These are phyloP conservation scores for Campoplex nolae DNA, from an alignment of 2,888 invertebrate genomes.

Conservation along the genomic window DNA sequence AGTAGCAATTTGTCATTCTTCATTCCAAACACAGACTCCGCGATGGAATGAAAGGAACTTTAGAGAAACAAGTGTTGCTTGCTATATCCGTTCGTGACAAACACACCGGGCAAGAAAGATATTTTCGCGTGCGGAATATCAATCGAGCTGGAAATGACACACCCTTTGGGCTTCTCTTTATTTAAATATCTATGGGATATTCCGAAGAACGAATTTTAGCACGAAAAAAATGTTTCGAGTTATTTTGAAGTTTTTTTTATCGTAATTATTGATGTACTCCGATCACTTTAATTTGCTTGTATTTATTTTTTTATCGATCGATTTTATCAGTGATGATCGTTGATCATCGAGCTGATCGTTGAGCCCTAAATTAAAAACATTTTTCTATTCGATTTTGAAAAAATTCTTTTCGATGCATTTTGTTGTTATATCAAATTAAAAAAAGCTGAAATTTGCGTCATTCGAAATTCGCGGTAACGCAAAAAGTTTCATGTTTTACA, in stretches of 20 bases:
- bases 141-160: constrained; percentile 61
- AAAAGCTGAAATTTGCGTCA: background rate
- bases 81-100: constrained; percentile 67
- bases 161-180: constrained; percentile 4
- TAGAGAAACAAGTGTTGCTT: constrained; percentile 51
- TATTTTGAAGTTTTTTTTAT: background rate
- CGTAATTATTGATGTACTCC: background rate
- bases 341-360: background rate
- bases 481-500: constrained; percentile 19
- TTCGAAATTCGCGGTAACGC: background rate
- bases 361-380: background rate
- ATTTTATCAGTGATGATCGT: background rate
- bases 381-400: background rate
- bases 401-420: background rate
- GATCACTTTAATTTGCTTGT: no score
- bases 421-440: background rate
- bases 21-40: constrained; percentile 33
- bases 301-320: no score
- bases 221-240: background rate
- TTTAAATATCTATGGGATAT: constrained; percentile 15
- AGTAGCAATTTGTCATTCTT: constrained; percentile 38
- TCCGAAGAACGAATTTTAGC: background rate
- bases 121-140: constrained; percentile 70
- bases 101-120: constrained; percentile 41
- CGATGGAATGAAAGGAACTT: constrained; percentile 28